Base-by-base conservation (phyloP, 2,888 invertebrate species). In the Uloborus plumipes region DNA sequence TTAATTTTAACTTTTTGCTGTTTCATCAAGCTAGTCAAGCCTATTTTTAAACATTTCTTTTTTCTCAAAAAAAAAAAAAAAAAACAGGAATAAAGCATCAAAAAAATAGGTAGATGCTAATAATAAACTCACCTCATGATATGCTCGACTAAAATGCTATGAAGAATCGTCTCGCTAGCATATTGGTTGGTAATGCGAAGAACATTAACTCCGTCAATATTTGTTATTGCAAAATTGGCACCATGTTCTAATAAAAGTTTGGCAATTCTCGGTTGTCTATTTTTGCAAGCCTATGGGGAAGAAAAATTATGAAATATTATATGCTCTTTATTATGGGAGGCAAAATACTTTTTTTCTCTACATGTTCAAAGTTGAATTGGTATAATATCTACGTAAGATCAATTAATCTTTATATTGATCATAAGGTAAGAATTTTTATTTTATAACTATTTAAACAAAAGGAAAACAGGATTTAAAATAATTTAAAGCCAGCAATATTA, bases 201-300 rank as follows among this genome's bases (percentile, higher is more conserved):
- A n/a, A 88, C 88, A 50, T 87, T 88, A 69, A 85, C 84, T 51
- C 88, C 88, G 50, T 86, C 84, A 53, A 85, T 76, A 64, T 87
- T 87, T 61, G 86, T 85, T 13, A 86, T 75, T 39, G 88, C 87
- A 80, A 88, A 88, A 86, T 88, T 88, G 70, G 88, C 88, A 55
- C 89, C 89, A 85, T 87, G 85, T 76, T 88, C 88, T 75, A 89
- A 84, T 59, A 89, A 75, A 55, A 88, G 82, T 75, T 87, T 87
- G 47, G 88, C 87, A 65, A 88, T 87, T 84, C 88, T 87, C 50
- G 85, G 86, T 83, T 88, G 87, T 11, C 88, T 88, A 71, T 87
- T 85, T 76, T 86, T 87, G 50, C 88, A 88, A 70, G 88, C 88
- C 88, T 89, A 70, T 11, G 76, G 74, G 22, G 31, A 7, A 51